Evolutionary conservation across 2,888 invertebrate species (phyloP).

Genomic region (Dicyrtomina minuta): DNA sequence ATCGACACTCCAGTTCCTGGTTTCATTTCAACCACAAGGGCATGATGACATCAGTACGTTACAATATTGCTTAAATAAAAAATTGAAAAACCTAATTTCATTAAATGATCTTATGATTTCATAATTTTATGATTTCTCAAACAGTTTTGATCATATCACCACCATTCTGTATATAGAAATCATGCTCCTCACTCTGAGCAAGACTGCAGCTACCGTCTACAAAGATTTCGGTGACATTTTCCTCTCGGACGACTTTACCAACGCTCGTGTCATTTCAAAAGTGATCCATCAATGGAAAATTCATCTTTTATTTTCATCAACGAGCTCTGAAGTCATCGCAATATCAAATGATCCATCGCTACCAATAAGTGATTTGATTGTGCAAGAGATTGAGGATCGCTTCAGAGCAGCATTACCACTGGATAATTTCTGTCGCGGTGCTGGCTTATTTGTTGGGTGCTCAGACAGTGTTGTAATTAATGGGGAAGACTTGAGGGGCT

Average conservation of each 20-base stretch:
- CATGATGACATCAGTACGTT: conserved; percentile 22
- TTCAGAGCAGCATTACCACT: conserved; percentile 23
- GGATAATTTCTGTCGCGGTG: conserved; percentile 27
- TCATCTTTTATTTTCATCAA: conserved; percentile 20
- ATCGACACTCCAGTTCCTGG: conserved; percentile 21
- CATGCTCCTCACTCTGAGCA: conserved; percentile 28
- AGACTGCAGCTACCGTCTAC: conserved; percentile 20
- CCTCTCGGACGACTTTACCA: conserved; percentile 18
- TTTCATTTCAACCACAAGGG: conserved; percentile 9
- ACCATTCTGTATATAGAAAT: conserved; percentile 11
- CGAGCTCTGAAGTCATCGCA: conserved; percentile 14
- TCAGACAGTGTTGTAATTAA: conserved; percentile 1
- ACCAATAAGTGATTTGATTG: conserved; percentile 12
- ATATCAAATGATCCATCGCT: conserved; percentile 8
- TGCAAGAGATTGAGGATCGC: conserved; percentile 29
- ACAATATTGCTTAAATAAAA: neutral
- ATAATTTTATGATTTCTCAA: neutral
- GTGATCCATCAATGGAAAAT: conserved; percentile 24
- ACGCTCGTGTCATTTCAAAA: conserved; percentile 12
- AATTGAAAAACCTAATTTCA: neutral
- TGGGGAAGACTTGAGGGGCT: conserved; percentile 4
- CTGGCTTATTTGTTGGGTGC: conserved; percentile 14
- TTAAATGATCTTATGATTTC: neutral
- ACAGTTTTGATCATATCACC: neutral
- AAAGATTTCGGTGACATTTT: conserved; percentile 29